These are phyloP conservation scores for Poecilia wingei DNA, from an alignment of 2,797 vertebrate species.

Conservation along the genomic window DNA sequence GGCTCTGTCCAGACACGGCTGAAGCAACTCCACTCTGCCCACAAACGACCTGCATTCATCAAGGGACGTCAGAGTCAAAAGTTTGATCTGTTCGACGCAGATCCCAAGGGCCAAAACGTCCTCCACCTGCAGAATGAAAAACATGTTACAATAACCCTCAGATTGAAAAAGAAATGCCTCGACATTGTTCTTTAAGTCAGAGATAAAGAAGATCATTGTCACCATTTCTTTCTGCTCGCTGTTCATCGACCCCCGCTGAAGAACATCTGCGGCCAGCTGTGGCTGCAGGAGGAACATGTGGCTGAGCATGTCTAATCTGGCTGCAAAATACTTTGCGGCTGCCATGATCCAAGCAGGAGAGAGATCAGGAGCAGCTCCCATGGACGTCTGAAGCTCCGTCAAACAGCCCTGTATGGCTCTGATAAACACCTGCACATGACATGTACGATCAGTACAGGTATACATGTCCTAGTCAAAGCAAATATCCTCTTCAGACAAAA, in stretches of 20 bases:
- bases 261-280: conserved; percentile 23
- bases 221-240: conserved; percentile 64
- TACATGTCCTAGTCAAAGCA: not conserved
- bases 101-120: conserved; percentile 75
- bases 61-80: conserved; percentile 52
- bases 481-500: not conserved
- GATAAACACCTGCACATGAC: conserved; percentile 59
- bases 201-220: conserved; percentile 9
- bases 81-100: conserved; percentile 72
- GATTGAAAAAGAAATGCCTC: not conserved
- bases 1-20: conserved; percentile 75
- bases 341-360: conserved; percentile 79
- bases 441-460: not conserved
- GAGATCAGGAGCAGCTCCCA: conserved; percentile 36
- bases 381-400: conserved; percentile 66
- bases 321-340: conserved; percentile 59
- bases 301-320: conserved; percentile 69
- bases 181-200: not conserved
- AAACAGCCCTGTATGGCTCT: conserved; percentile 65
- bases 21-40: conserved; percentile 68
- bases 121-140: conserved; percentile 60
- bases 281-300: conserved; percentile 73
- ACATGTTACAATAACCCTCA: not conserved
- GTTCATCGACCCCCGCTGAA: conserved; percentile 14
- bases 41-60: conserved; percentile 68